Conservation (phyloP, 2,113 vertebrate genomes). For the Butorides virescens region DNA sequence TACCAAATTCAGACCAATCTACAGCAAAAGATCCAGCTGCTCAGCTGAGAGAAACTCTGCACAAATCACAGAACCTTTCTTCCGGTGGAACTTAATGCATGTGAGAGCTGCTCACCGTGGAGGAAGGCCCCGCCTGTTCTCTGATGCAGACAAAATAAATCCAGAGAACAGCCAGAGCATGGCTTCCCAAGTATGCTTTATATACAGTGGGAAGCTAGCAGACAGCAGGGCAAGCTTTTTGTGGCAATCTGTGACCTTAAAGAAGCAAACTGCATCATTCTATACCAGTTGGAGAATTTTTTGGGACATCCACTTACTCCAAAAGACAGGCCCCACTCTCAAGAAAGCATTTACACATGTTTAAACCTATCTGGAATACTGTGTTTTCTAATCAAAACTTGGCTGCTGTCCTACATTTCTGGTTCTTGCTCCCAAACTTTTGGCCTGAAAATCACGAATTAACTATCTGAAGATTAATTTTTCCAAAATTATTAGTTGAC, state of each 20-base stretch:
- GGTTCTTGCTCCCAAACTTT: not conserved
- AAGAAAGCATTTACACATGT: not conserved
- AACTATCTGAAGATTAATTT: not conserved
- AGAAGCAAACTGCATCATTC: not conserved
- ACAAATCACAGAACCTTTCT: not conserved
- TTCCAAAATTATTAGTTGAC: not conserved
- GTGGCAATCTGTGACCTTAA: not conserved
- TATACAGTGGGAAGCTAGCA: not conserved
- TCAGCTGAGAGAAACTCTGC: not conserved
- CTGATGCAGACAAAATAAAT: not conserved
- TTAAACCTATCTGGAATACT: not conserved
- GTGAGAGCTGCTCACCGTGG: not conserved
- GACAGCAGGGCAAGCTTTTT: not conserved
- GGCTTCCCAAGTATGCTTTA: not conserved
- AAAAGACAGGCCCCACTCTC: not conserved
- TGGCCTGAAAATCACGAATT: not conserved
- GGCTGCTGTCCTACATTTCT: not conserved
- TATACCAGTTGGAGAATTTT: not conserved
- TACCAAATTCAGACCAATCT: not conserved
- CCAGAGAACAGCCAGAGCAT: not conserved
- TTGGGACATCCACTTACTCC: not conserved
- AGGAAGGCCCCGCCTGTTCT: not conserved
- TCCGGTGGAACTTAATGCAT: not conserved
- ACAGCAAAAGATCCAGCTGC: not conserved
- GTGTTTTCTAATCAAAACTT: not conserved